These are phyloP conservation scores for Ptyas mucosa DNA, from an alignment of 2,113 vertebrate species.

Conservation along the genomic window DNA sequence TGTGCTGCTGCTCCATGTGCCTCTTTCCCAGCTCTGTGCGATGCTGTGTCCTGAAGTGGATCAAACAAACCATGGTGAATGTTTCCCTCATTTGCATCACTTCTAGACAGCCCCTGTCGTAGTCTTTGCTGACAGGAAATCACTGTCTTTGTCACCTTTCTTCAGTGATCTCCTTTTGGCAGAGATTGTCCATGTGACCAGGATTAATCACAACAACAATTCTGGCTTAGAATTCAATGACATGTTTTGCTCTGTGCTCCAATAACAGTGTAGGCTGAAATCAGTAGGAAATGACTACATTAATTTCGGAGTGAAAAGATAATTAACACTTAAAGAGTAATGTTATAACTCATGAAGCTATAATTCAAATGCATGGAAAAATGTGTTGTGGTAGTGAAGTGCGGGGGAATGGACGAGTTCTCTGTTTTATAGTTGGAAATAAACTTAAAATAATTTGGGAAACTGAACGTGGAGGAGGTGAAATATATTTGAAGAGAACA, in stretches of 20 bases:
- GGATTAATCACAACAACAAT: slow-evolving; percentile 78
- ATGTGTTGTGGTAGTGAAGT: slow-evolving; percentile 42
- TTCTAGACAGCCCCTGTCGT: slow-evolving; percentile 82
- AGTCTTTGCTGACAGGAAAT: slow-evolving; percentile 84
- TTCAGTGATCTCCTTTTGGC: slow-evolving; percentile 80
- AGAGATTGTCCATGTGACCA: slow-evolving; percentile 80
- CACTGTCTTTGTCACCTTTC: slow-evolving; percentile 86
- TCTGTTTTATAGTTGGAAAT: slow-evolving; percentile 38
- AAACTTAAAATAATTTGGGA: slow-evolving; percentile 54
- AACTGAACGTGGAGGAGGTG: slow-evolving; percentile 22
- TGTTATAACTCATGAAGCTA: slow-evolving; percentile 70
- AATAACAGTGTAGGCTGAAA: slow-evolving; percentile 69
- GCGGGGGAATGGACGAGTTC: slow-evolving; percentile 23
- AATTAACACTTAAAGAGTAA: slow-evolving; percentile 75
- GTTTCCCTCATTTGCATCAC: slow-evolving; percentile 82
- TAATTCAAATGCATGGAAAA: slow-evolving; percentile 72
- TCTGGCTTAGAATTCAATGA: slow-evolving; percentile 75
- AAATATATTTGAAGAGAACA: slow-evolving; percentile 55
- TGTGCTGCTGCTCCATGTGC: slow-evolving; percentile 64
- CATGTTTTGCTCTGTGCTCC: slow-evolving; percentile 76
- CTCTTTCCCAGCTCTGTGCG: slow-evolving; percentile 52
- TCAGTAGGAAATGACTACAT: slow-evolving; percentile 76
- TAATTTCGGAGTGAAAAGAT: slow-evolving; percentile 77
- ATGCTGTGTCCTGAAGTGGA: slow-evolving; percentile 70
- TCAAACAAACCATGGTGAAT: slow-evolving; percentile 79